Evolutionary conservation across 2,113 vertebrate genomes (phyloP).

Genomic region (Procapra przewalskii): DNA sequence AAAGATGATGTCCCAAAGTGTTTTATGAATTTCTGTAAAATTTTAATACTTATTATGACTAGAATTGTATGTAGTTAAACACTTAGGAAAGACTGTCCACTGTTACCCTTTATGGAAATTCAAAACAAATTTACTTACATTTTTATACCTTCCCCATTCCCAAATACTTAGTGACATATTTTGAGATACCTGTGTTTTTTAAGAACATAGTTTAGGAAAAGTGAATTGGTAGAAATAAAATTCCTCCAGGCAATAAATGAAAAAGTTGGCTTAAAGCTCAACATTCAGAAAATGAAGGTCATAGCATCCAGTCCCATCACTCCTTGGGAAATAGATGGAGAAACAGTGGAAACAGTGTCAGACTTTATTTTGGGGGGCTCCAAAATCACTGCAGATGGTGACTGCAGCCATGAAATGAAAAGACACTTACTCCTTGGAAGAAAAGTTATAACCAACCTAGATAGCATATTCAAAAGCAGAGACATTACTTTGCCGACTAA

Average conservation of each 20-base stretch:
- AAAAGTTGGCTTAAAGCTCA: too few relatives aligned
- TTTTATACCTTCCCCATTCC: background rate
- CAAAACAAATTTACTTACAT: background rate
- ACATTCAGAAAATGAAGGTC: too few relatives aligned
- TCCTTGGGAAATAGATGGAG: too few relatives aligned
- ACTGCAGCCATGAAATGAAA: too few relatives aligned
- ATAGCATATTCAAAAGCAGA: too few relatives aligned
- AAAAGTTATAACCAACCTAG: too few relatives aligned
- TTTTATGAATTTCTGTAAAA: background rate
- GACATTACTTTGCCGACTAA: too few relatives aligned
- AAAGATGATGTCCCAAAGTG: background rate
- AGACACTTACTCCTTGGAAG: too few relatives aligned
- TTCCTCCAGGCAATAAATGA: background rate
- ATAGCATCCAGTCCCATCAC: too few relatives aligned
- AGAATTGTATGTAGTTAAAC: background rate
- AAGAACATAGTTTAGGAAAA: background rate
- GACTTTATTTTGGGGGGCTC: too few relatives aligned
- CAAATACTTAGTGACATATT: background rate
- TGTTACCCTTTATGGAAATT: background rate
- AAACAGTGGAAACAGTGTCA: too few relatives aligned
- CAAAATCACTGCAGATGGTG: too few relatives aligned
- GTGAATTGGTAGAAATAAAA: background rate
- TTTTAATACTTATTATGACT: background rate
- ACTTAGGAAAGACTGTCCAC: background rate
- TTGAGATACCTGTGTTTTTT: background rate